A percentile compares a stretch with the other conserved stretches of the same genome.
Conservation (phyloP, 2,888 invertebrate species). For the Caenorhabditis imperialis region DNA sequence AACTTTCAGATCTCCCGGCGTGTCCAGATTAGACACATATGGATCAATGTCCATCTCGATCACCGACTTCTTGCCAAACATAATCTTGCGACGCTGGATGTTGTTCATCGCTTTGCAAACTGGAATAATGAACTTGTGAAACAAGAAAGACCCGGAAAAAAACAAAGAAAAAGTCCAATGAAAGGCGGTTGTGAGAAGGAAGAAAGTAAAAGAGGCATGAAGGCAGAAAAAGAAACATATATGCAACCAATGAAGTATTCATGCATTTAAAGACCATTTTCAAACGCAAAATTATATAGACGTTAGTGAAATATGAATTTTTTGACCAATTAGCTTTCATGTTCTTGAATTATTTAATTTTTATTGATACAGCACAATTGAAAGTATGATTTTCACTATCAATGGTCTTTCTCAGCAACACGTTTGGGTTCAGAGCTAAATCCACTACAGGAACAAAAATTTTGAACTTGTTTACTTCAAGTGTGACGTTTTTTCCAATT, state of each 20-base stretch:
- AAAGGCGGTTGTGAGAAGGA: background rate
- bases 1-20: conserved; percentile 38
- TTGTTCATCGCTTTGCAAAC: conserved; percentile 46
- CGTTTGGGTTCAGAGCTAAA: too few relatives aligned
- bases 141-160: background rate
- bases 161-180: background rate
- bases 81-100: conserved; percentile 38
- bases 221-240: conserved; percentile 13
- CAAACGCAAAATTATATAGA: too few relatives aligned
- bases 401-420: too few relatives aligned
- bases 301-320: too few relatives aligned
- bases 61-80: conserved; percentile 47
- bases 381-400: too few relatives aligned
- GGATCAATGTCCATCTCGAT: conserved; percentile 54
- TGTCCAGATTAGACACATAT: conserved; percentile 44
- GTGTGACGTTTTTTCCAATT: too few relatives aligned
- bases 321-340: too few relatives aligned
- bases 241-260: conserved; percentile 32
- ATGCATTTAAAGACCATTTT: conserved; percentile 31
- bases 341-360: too few relatives aligned
- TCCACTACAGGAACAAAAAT: too few relatives aligned
- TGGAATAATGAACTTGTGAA: background rate
- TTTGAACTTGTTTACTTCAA: too few relatives aligned
- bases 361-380: too few relatives aligned
- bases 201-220: conserved; percentile 2